Conservation (phyloP, 2,113 vertebrate species). For the Hypanus sabinus region DNA sequence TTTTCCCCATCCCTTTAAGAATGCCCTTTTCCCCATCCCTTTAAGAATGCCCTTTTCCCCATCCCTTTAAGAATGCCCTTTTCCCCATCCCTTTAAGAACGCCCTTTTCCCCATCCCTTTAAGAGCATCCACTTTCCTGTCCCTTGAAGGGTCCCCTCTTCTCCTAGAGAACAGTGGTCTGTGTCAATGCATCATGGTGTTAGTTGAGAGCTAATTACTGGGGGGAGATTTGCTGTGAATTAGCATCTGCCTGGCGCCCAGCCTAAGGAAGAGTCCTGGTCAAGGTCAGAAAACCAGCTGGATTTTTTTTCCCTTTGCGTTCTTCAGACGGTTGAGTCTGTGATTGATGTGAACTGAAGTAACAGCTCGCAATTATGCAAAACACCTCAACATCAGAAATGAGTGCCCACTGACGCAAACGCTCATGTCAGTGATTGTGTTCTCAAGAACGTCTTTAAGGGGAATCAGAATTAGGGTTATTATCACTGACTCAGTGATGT, state of each 20-base stretch:
- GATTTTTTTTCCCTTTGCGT: not conserved
- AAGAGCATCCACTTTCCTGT: no score
- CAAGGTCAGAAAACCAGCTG: slow-evolving; percentile 19
- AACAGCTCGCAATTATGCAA: not conserved
- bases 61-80: no score
- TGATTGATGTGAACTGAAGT: not conserved
- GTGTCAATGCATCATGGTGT: not conserved
- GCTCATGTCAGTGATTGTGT: not conserved
- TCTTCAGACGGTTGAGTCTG: not conserved
- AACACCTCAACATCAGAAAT: not conserved
- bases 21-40: not conserved
- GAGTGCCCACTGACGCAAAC: not conserved
- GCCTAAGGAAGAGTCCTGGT: not conserved
- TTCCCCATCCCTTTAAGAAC: no score
- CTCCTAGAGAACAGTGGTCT: not conserved
- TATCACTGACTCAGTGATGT: no score
- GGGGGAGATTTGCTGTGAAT: not conserved
- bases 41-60: not conserved
- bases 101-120: no score
- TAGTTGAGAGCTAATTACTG: slow-evolving; percentile 19
- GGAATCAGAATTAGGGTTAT: not conserved
- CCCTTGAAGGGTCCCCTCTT: not conserved
- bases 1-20: no score
- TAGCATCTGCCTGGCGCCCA: not conserved
- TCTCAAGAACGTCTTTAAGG: not conserved